phyloP scores from a whole-genome alignment of 2,113 vertebrate species.

The Pristiophorus japonicus region DNA sequence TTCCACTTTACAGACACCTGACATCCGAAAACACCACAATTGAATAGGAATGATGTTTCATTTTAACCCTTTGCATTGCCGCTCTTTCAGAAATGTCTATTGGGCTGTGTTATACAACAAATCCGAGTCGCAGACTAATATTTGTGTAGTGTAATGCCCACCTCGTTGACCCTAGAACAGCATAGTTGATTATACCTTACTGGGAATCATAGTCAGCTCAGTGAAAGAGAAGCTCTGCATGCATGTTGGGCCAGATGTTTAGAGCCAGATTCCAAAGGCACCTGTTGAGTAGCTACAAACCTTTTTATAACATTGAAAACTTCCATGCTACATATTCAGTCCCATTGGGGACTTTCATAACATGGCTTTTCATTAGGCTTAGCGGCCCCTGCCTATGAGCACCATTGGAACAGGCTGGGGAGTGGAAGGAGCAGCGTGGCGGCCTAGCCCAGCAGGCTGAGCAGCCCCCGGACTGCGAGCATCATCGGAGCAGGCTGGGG shows the following conservation, averaged over 20 bases:
- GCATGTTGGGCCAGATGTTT: no score
- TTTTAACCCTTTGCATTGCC: background rate
- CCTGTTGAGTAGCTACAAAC: background rate
- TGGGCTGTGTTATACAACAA: background rate
- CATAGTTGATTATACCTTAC: no score
- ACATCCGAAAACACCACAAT: background rate
- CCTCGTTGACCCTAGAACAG: background rate
- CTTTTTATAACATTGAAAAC: background rate
- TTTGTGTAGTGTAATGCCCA: background rate
- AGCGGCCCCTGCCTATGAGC: no score
- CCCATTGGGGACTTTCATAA: background rate
- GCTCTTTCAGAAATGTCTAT: background rate
- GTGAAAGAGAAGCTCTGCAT: background rate
- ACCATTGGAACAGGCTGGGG: no score
- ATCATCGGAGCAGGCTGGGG: no score
- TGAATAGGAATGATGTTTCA: background rate
- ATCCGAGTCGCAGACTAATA: background rate
- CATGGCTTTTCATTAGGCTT: background rate
- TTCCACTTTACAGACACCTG: background rate
- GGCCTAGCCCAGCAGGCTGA: no score
- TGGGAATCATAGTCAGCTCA: no score
- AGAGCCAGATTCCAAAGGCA: background rate
- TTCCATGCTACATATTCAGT: background rate
- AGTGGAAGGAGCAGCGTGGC: no score
- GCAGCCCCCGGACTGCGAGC: no score